A percentile compares a stretch with the other conserved stretches of the same genome.
phyloP scores from a whole-genome alignment of 2,888 invertebrate genomes.

The Taphrorychus bicolor region DNA sequence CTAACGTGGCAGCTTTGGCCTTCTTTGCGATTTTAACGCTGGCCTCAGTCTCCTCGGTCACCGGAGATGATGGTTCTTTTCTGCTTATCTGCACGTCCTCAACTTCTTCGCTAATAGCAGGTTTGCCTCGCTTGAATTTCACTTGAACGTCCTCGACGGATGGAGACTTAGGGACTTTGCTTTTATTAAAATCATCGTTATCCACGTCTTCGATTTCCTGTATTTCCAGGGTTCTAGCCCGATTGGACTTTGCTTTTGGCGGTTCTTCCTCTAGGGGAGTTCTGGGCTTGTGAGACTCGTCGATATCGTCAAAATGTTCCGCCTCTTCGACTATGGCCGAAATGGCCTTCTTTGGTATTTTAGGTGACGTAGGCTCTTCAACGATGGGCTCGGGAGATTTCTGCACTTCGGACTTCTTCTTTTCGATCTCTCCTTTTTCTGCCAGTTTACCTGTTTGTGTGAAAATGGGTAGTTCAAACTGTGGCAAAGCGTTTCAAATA shows the following conservation, averaged over 20 bases:
- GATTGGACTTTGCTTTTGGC: slow-evolving; percentile 43
- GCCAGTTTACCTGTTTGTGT: slow-evolving; percentile 43
- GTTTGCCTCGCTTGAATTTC: slow-evolving; percentile 52
- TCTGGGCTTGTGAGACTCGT: slow-evolving; percentile 40
- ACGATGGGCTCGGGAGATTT: slow-evolving; percentile 49
- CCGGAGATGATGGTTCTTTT: slow-evolving; percentile 17
- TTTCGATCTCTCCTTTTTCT: slow-evolving; percentile 49
- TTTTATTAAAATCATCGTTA: slow-evolving; percentile 25
- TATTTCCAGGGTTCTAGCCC: slow-evolving; percentile 49
- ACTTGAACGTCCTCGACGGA: slow-evolving; percentile 34
- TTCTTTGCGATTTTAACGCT: slow-evolving; percentile 33
- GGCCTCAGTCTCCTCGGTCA: slow-evolving; percentile 23
- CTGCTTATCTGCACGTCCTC: slow-evolving; percentile 42
- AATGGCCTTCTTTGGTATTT: slow-evolving; percentile 34
- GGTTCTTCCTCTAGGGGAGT: slow-evolving; percentile 39
- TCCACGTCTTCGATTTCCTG: slow-evolving; percentile 52
- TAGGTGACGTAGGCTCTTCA: slow-evolving; percentile 50
- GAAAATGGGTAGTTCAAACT: neutral
- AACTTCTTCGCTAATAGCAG: slow-evolving; percentile 44
- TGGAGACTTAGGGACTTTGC: slow-evolving; percentile 23
- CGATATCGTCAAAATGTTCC: slow-evolving; percentile 43
- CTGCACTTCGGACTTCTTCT: slow-evolving; percentile 38
- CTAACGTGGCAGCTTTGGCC: slow-evolving; percentile 21
- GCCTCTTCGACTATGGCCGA: slow-evolving; percentile 48
- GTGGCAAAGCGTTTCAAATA: neutral